Base-by-base conservation (phyloP, 2,888 invertebrate species). In the Melikaiella ostensackeni region DNA sequence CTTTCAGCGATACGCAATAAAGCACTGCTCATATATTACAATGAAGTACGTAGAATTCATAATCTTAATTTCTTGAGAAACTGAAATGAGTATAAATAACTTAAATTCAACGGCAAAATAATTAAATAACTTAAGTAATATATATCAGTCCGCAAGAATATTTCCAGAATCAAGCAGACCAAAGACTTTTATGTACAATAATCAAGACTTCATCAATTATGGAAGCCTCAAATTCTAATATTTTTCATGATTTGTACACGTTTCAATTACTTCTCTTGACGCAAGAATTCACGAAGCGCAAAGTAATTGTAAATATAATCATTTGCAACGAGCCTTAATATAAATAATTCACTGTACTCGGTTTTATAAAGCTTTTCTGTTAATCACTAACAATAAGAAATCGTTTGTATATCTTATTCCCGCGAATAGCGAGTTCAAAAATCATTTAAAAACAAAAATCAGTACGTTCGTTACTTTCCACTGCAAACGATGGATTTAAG, bases 61-160 rank as follows among this genome's bases (percentile, higher is more conserved):
- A 70, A 50, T 70, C 27, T 66, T 13, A 27, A 3, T 50, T 70
- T 19, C n/a, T 30, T 33, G 50, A 70, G 50, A 70, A 50, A 70
- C 70, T 30, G 30, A 27, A 70, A 27, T n/a, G 70, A 70, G 50
- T 70, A 70, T 70, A 70, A 70, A 70, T 70, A 70, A 70, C 50
- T 70, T 70, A 70, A 21, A n/a, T 50, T 70, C n/a, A 46, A 33
- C n/a, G 30, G n/a, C 33, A 46, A 70, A 42, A 50, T 50, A 70
- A 70, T 70, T 70, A 70, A 70, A 70, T 70, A 70, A 70, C 50
- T 70, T 70, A 70, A 70, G 46, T 70, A 50, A 57, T 46, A 66
- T 66, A 66, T 42, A 66, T 70, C 66, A 66, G 46, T 46, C 66
- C 66, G 66, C 66, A 46, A 13, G 24, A 66, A 42, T 66, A 24